Evolutionary conservation across 2,888 invertebrate genomes (phyloP), one percentile per base, ranked within the genome.

Genomic region (Psylliodes chrysocephalus): DNA sequence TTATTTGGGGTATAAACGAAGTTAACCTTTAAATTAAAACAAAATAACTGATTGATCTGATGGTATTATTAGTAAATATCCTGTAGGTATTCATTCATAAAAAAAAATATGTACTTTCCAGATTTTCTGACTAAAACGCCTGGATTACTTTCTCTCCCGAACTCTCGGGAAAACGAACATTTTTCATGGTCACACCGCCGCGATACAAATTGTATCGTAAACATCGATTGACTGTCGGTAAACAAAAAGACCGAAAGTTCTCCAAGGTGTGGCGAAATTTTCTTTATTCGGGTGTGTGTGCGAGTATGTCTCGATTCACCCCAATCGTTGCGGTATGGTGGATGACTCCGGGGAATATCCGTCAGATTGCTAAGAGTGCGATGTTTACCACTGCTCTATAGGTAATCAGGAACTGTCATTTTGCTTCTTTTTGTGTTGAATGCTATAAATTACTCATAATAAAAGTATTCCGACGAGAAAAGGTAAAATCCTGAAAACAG

Each of bases 111-210:
- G n/a, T n/a, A n/a, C 8, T 35, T 35, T 12, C 40, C 14, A 14
- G n/a, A 2, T 40, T 40, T 44, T 40, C 17, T 10, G 17, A 3
- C 18, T 3, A 19, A 44, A 44, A 1, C 7, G 17, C 19, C 46
- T 17, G 46, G 19, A 22, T 46, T 35, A 53, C 17, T 22, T 25
- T 10, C n/a, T 15, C 25, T 2, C 1, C 6, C 1, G 14, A 12
- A 10, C 18, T 19, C 18, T 44, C 19, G 10, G 63, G 49, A 69
- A 66, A 62, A 68, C 65, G 66, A 67, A 59, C 72, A 71, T 70
- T 72, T 73, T 73, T 73, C 73, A 71, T 68, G 73, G 73, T 71
- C 72, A 73, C 72, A 72, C 71, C 66, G 68, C 68, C 69, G 69
- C 68, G 69, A 70, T 69, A 69, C 70, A 73, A 67, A 67, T 66